These are phyloP conservation scores for Myiothlypis chrysogaster DNA, from an alignment of 2,797 vertebrate species.

Conservation along the genomic window DNA sequence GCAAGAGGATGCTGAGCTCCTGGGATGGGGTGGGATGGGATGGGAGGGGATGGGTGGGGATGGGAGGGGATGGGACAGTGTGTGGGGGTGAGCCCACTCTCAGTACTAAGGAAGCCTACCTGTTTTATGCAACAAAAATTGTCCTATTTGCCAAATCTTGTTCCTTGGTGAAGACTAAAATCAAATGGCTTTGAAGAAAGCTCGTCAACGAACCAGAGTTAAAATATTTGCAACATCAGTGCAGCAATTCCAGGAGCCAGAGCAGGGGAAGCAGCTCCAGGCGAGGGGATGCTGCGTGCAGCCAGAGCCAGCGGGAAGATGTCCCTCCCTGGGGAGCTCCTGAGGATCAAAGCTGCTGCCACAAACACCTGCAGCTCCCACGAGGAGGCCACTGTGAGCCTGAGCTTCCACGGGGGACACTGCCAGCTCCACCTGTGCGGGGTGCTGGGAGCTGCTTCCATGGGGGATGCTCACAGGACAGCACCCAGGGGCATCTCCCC, in stretches of 20 bases:
- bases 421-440: not conserved
- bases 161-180: not conserved
- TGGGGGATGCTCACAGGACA: rapidly evolving
- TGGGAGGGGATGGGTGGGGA: not conserved
- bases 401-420: not conserved
- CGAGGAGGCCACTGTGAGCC: rapidly evolving
- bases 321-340: not conserved
- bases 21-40: not conserved
- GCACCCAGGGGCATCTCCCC: rapidly evolving
- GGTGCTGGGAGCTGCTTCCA: not conserved
- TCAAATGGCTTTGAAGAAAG: not conserved
- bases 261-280: not conserved
- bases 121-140: not conserved
- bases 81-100: not conserved
- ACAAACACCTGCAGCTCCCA: constrained; percentile 16
- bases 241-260: not conserved
- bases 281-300: rapidly evolving
- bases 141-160: not conserved
- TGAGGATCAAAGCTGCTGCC: not conserved
- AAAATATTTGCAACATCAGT: not conserved
- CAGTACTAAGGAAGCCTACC: not conserved
- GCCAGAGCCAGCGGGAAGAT: rapidly evolving
- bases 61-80: not conserved
- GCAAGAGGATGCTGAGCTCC: not conserved
- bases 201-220: not conserved